Evolutionary conservation across 2,797 vertebrate species (phyloP), one percentile per base, ranked within the genome.

Genomic region (Cossypha polioptera): DNA sequence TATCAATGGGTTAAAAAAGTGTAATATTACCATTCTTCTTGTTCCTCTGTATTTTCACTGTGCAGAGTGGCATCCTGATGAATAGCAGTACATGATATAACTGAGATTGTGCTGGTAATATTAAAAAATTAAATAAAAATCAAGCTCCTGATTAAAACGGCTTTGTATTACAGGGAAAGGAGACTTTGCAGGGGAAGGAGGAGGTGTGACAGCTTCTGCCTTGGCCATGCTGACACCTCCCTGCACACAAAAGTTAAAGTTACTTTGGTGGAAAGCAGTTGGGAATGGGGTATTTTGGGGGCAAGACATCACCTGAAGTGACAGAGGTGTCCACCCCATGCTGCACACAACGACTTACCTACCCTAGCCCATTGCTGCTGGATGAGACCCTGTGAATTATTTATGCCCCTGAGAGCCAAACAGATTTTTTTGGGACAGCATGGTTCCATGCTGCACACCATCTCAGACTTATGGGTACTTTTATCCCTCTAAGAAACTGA

Each of bases 271-370:
- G n/a, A 38, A 84, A 92, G 26, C 35, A 91, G 36, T n/a, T 59
- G 48, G 24, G 24, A 90, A 31, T 1, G 4, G 59, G 20, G 21
- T 35, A 17, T n/a, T 66, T 7, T 1, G 4, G 53, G 18, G 31
- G 29, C 16, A 63, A 85, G 26, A 20, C 14, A 26, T 19, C 78
- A 53, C 53, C 36, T 4, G 2, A 22, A 38, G 36, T 3, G 51
- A 65, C 38, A 59, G 45, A 80, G 12, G 11, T 31, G 25, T 10
- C 48, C 26, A 31, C 10, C 13, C 18, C 0, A 0, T 2, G 1
- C 29, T 24, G 62, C 59, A 48, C 28, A 15, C 11, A 57, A 54
- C 8, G 38, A 76, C 2, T 40, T 19, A 50, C 42, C 38, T 13
- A 51, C 24, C n/a, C 62, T 38, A 13, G 36, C 36, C 36, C 36